Percentiles rank a stretch among this genome's conserved stretches.
Evolutionary conservation across 1,140 invertebrate species (phyloP).

Genomic region (Trichonephila inaurata): DNA sequence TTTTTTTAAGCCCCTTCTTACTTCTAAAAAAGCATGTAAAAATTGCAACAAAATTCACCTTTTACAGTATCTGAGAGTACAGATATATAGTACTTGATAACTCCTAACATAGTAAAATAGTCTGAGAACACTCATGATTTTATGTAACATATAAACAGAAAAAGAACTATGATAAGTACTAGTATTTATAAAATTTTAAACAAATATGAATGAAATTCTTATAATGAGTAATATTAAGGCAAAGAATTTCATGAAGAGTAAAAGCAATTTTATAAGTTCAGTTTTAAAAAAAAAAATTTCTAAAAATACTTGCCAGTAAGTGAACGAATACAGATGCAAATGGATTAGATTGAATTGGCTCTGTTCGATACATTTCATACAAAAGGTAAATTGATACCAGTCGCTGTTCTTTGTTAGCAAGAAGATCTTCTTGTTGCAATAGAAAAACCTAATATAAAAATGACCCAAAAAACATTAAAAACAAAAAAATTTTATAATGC

Average conservation of each 20-base stretch:
- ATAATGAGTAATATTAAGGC: neutral
- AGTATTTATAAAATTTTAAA: too few relatives aligned
- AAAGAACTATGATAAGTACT: too few relatives aligned
- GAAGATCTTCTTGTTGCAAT: slow-evolving; percentile 87
- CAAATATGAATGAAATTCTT: too few relatives aligned
- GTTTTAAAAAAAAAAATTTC: neutral
- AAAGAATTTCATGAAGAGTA: neutral
- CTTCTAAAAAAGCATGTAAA: too few relatives aligned
- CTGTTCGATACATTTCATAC: slow-evolving; percentile 87
- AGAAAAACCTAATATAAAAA: slow-evolving; percentile 83
- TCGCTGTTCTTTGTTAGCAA: slow-evolving; percentile 86
- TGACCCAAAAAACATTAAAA: neutral
- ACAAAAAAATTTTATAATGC: neutral
- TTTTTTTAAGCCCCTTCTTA: too few relatives aligned
- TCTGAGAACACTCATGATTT: too few relatives aligned
- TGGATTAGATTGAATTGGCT: slow-evolving; percentile 86
- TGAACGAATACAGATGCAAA: slow-evolving; percentile 87
- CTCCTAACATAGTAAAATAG: too few relatives aligned
- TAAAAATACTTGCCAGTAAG: slow-evolving; percentile 83
- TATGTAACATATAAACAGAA: too few relatives aligned
- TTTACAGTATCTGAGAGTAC: too few relatives aligned
- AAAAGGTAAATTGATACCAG: slow-evolving; percentile 87
- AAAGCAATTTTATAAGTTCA: too few relatives aligned
- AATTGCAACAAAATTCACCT: too few relatives aligned
- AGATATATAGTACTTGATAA: too few relatives aligned